Conservation (phyloP, 2,888 invertebrate species). For the Flexamia atlantica region DNA sequence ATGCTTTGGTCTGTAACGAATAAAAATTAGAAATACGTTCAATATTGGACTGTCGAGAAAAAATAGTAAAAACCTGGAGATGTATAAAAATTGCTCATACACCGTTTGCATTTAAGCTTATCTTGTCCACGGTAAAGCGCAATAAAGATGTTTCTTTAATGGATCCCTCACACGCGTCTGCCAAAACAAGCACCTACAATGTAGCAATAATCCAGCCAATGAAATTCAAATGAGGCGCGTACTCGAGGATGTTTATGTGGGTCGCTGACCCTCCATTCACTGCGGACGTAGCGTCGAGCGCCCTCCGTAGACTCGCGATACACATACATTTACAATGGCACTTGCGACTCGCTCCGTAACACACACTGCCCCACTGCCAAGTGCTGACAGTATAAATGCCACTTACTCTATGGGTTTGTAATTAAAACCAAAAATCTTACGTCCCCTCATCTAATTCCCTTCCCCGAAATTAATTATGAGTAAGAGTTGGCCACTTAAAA, state of each 20-base stretch:
- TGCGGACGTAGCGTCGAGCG: constrained; percentile 1
- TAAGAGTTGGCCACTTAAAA: too few species aligned
- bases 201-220: constrained; percentile 14
- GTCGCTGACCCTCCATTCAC: constrained; percentile 29
- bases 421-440: too few species aligned
- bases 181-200: constrained; percentile 35
- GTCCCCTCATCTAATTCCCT: too few species aligned
- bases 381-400: too few species aligned
- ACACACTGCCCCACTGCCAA: too few species aligned
- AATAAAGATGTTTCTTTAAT: constrained; percentile 41
- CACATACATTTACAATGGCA: constrained; percentile 45
- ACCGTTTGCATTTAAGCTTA: neutral
- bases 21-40: too few species aligned
- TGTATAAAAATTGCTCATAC: neutral
- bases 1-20: too few species aligned
- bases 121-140: constrained; percentile 20
- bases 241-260: constrained; percentile 16
- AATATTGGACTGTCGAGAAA: too few species aligned
- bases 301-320: constrained; percentile 6
- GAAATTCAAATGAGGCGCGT: constrained; percentile 46
- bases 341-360: constrained; percentile 5
- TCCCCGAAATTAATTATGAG: too few species aligned
- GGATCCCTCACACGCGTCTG: constrained; percentile 35
- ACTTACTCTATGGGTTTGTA: too few species aligned
- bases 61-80: neutral